Percentiles rank a stretch among this genome's conserved stretches.
These are phyloP conservation scores for Pelecanus crispus DNA, from an alignment of 2,113 vertebrate genomes.

Conservation along the genomic window DNA sequence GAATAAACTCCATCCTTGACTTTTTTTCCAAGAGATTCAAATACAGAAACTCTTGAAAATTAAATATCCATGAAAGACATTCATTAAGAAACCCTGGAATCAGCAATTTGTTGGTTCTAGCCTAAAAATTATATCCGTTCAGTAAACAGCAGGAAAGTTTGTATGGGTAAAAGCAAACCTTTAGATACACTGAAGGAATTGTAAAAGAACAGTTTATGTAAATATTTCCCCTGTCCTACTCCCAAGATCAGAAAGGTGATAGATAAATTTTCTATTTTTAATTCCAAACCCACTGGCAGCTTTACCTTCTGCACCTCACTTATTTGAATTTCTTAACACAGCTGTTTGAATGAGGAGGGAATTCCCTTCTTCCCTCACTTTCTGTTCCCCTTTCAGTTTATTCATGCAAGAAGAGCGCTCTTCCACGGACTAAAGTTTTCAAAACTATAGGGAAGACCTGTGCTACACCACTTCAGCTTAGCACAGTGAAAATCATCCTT, in stretches of 20 bases:
- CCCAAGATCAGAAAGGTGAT: neutral
- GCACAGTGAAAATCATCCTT: constrained; percentile 5
- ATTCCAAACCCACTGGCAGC: neutral
- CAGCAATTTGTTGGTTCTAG: constrained; percentile 1
- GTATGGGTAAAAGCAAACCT: neutral
- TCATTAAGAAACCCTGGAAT: constrained; percentile 28
- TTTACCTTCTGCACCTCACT: neutral
- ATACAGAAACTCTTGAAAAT: constrained; percentile 18
- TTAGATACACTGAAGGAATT: constrained; percentile 9
- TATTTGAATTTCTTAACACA: neutral
- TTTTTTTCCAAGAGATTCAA: neutral
- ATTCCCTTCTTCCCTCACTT: neutral
- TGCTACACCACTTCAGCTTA: neutral
- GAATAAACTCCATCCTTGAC: constrained; percentile 14
- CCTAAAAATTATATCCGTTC: neutral
- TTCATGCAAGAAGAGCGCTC: neutral
- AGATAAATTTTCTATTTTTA: neutral
- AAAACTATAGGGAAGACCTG: neutral
- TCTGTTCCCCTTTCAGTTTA: neutral
- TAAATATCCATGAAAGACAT: constrained; percentile 5
- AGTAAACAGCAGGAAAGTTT: constrained; percentile 4
- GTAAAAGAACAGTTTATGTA: neutral
- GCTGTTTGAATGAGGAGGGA: neutral
- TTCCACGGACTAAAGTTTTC: neutral
- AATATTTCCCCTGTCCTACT: neutral